Conservation (phyloP, 2,797 vertebrate species). For the Poecilia picta region DNA sequence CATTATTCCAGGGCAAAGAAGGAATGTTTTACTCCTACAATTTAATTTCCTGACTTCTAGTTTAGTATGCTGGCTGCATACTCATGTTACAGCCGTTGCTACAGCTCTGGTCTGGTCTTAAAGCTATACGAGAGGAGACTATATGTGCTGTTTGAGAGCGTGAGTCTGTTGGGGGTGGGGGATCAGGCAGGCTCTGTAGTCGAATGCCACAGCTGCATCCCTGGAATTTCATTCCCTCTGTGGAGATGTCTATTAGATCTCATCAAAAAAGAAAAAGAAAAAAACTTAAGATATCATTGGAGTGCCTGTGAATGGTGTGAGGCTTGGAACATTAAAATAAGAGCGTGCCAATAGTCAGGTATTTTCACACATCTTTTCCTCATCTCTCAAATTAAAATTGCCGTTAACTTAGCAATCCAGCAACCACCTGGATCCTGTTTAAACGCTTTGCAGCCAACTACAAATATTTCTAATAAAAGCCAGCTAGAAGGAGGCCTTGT, state of each 20-base stretch:
- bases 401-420: not conserved
- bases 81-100: constrained; percentile 47
- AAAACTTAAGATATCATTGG: constrained; percentile 17
- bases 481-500: not conserved
- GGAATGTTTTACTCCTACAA: constrained; percentile 36
- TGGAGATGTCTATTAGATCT: constrained; percentile 62
- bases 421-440: not conserved
- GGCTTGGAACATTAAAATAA: not conserved
- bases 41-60: constrained; percentile 51
- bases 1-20: constrained; percentile 42
- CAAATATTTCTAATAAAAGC: not conserved
- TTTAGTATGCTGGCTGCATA: constrained; percentile 26
- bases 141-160: constrained; percentile 37
- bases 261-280: constrained; percentile 32
- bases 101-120: constrained; percentile 33
- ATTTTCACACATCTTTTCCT: constrained; percentile 4
- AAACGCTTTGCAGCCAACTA: not conserved
- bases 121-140: constrained; percentile 23
- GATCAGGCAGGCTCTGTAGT: constrained; percentile 44
- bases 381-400: constrained; percentile 2
- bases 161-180: constrained; percentile 32
- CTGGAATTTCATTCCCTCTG: constrained; percentile 68
- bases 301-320: constrained; percentile 12
- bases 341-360: not conserved
- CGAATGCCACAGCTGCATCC: constrained; percentile 65